These are phyloP conservation scores for Drosophila mettleri DNA, from an alignment of 2,888 invertebrate species.

Conservation along the genomic window DNA sequence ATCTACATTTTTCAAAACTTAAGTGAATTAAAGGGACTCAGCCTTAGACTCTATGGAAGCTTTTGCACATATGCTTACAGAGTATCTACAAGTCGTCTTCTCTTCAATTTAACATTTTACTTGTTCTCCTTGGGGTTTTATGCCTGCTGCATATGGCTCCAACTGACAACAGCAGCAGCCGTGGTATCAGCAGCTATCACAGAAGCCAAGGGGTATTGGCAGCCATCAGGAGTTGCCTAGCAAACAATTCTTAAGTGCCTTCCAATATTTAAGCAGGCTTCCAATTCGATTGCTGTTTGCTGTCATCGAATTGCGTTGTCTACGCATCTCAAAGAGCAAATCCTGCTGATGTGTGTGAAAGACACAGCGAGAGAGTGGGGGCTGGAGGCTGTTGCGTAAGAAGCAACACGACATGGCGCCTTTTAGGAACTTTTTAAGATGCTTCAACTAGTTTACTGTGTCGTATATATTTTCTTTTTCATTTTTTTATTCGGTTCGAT, in stretches of 20 bases:
- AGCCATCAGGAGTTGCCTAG: slow-evolving; percentile 55
- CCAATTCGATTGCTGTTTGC: slow-evolving; percentile 72
- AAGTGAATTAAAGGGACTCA: neutral
- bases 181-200: slow-evolving; percentile 21
- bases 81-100: neutral
- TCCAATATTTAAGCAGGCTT: slow-evolving; percentile 71
- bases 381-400: slow-evolving; percentile 26
- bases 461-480: slow-evolving; percentile 19
- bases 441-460: slow-evolving; percentile 45
- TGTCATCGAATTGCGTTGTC: slow-evolving; percentile 66
- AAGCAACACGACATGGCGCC: slow-evolving; percentile 54
- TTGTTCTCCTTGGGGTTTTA: slow-evolving; percentile 47
- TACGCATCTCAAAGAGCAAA: slow-evolving; percentile 57
- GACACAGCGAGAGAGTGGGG: neutral
- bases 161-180: slow-evolving; percentile 31
- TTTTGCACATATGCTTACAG: neutral
- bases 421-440: slow-evolving; percentile 59
- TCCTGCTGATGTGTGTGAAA: slow-evolving; percentile 10
- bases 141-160: slow-evolving; percentile 47
- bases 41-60: neutral
- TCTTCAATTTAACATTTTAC: neutral
- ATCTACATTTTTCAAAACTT: neutral
- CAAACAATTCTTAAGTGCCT: slow-evolving; percentile 72
- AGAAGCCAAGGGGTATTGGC: slow-evolving; percentile 49
- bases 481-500: slow-evolving; percentile 2